phyloP scores from a whole-genome alignment of 2,888 invertebrate species.

The Cacoxenus indagator region DNA sequence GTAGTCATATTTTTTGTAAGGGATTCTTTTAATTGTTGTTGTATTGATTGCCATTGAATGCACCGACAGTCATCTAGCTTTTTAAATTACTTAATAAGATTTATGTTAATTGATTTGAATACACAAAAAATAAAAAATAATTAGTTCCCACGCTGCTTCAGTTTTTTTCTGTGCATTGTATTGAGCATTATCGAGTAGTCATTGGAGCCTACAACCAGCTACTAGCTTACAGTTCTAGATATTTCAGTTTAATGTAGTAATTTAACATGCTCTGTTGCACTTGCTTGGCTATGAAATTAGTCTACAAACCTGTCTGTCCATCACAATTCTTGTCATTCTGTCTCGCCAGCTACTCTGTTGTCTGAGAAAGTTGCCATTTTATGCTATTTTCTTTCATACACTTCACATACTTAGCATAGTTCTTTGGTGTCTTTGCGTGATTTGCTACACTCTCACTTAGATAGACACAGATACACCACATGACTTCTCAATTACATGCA shows the following conservation, averaged over 20 bases:
- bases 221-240: background rate
- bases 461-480: constrained; percentile 6
- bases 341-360: background rate
- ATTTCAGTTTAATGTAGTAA: background rate
- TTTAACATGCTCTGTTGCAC: background rate
- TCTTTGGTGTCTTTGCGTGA: constrained; percentile 23
- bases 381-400: background rate
- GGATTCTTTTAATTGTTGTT: constrained; percentile 19
- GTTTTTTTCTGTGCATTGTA: background rate
- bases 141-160: constrained; percentile 30
- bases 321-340: background rate
- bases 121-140: background rate
- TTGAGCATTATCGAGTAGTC: constrained; percentile 1
- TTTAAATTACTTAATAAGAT: constrained; percentile 2
- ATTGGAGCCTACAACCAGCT: background rate
- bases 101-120: background rate
- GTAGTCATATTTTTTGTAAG: constrained; percentile 11
- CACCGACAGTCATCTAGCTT: background rate
- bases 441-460: constrained; percentile 24
- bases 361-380: constrained; percentile 13
- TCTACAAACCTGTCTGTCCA: background rate
- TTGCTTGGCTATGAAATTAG: background rate
- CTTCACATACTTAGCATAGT: background rate
- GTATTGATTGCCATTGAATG: constrained; percentile 8
- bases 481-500: constrained; percentile 43